Conservation (phyloP, 2,113 vertebrate genomes). For the Callaeas wilsoni region DNA sequence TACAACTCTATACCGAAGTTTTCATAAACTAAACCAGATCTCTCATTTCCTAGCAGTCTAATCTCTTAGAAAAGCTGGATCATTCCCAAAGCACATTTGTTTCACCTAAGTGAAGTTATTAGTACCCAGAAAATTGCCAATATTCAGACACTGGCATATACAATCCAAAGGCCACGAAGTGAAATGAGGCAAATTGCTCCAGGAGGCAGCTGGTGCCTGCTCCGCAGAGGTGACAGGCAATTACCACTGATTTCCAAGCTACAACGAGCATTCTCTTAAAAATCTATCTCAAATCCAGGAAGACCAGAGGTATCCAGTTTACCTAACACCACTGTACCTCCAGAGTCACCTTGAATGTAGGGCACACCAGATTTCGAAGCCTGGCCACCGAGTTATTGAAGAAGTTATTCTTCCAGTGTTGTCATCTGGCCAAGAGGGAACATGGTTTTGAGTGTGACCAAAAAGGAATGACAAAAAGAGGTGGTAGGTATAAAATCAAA, state of each 20-base stretch:
- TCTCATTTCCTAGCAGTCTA: background rate
- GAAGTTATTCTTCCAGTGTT: background rate
- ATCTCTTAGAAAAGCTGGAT: background rate
- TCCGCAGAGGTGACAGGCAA: fast-evolving
- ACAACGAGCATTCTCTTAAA: background rate
- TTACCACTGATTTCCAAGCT: background rate
- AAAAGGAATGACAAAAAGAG: background rate
- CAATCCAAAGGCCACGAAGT: background rate
- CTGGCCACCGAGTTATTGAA: background rate
- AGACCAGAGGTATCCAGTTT: background rate
- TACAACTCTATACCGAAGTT: background rate
- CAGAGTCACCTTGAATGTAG: background rate
- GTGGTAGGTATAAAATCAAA: background rate
- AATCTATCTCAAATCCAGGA: background rate
- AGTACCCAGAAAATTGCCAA: background rate
- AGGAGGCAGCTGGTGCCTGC: background rate
- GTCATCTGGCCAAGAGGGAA: background rate
- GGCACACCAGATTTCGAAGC: background rate
- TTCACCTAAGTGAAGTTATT: background rate
- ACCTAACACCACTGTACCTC: background rate
- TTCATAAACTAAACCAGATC: background rate
- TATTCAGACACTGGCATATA: background rate
- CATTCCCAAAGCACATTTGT: background rate
- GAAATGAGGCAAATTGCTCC: background rate
- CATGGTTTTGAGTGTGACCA: fast-evolving